phyloP scores from a whole-genome alignment of 2,888 invertebrate genomes.

The Junonia oenone region DNA sequence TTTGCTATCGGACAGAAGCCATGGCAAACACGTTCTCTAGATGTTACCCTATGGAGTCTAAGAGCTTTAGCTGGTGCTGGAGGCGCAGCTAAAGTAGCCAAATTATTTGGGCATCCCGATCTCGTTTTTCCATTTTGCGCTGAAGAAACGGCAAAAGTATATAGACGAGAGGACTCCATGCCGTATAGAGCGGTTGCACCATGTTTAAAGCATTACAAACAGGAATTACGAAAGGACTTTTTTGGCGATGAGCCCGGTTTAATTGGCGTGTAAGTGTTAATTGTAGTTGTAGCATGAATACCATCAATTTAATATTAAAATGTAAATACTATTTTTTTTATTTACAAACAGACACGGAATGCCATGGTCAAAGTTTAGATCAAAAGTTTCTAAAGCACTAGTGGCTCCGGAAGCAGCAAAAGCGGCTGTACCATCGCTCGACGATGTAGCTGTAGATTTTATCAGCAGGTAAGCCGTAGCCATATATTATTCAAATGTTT shows the following conservation, averaged over 20 bases:
- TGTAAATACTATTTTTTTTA: neutral
- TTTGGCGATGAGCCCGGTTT: constrained; percentile 86
- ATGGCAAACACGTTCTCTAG: constrained; percentile 75
- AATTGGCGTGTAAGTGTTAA: constrained; percentile 85
- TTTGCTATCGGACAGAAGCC: constrained; percentile 81
- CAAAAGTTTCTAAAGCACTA: constrained; percentile 90
- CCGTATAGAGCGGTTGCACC: constrained; percentile 87
- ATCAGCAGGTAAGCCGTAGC: constrained; percentile 76
- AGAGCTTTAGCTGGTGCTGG: constrained; percentile 67
- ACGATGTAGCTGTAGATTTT: constrained; percentile 88
- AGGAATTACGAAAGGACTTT: constrained; percentile 83
- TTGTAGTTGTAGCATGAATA: neutral
- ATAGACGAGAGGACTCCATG: constrained; percentile 84
- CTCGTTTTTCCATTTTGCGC: constrained; percentile 86
- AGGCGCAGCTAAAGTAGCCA: constrained; percentile 82
- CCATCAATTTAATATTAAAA: neutral
- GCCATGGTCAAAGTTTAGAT: constrained; percentile 91
- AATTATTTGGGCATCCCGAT: constrained; percentile 87
- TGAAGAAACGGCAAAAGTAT: constrained; percentile 85
- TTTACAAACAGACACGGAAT: constrained; percentile 85
- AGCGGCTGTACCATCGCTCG: constrained; percentile 86
- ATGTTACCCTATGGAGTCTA: constrained; percentile 71
- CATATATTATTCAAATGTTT: neutral
- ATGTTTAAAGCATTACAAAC: constrained; percentile 85
- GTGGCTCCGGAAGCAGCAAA: constrained; percentile 88